Base-by-base conservation (phyloP, 2,797 vertebrate genomes). In the Spondyliosoma cantharus region DNA sequence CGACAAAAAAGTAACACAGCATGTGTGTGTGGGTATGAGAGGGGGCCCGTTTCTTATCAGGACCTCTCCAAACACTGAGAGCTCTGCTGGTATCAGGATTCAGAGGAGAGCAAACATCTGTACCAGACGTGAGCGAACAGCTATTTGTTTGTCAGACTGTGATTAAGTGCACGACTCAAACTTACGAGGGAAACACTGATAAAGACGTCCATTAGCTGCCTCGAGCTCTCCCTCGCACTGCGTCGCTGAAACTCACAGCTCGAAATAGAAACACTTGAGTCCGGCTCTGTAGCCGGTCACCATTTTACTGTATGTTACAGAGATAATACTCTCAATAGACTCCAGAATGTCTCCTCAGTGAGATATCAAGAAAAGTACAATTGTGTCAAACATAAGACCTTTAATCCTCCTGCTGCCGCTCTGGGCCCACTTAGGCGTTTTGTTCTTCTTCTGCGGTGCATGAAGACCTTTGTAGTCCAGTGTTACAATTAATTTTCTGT, bases 401-500 rank as follows among this genome's bases (percentile, higher is more conserved):
- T 29, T 78, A 63, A 79, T 88, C 72, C 78, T 78, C 32, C 29
- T 0, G 13, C 49, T 46, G 62, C 72, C 64, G 76, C 80, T 74
- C 66, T 48, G 74, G 22, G 5, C 48, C 70, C 64, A 74, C 76
- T 85, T 60, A 9, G 78, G 62, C 43, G 46, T 82, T 81, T 76
- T 79, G 75, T 86, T 89, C 76, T 82, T 86, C 85, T 72, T 74
- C 84, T 66, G 76, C 73, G 78, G 69, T 76, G 86, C 76, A 64
- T 58, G 59, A 67, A 82, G 81, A 49, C 77, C 78, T 84, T 86
- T 83, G 85, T 85, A 53, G 85, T 71, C 74, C 84, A 27, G 62
- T 0, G 64, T 81, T 86, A 90, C 88, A 92, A 91, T 93, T 90
- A 45, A 90, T 91, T 91, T 93, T 82, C 80, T 88, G 87, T 91